Base-by-base conservation (phyloP, 2,113 vertebrate species). In the Centropus unirufus region DNA sequence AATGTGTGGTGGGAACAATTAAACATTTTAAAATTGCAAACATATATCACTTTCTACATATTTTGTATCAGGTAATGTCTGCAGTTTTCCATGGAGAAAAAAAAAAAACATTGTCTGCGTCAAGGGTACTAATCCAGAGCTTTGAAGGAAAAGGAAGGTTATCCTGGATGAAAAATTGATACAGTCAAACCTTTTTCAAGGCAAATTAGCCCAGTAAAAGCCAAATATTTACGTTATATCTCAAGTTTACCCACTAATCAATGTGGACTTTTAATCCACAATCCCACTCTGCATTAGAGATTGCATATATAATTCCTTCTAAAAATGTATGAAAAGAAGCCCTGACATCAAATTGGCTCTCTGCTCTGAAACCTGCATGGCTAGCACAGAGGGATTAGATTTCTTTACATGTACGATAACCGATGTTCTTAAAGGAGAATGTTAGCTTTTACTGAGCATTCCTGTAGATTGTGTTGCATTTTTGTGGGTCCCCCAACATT, bases 181-280 rank as follows among this genome's bases (percentile, higher is more conserved):
- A 83, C 7, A 89, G 78, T 70, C 49, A 77, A 84, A 8, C 58
- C 11, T 11, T 84, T 93, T 78, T 52, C 54, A 78, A 92, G 46
- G 27, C 57, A 91, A 94, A 92, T 87, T 42, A 59, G 11, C 21
- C 47, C 51, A 81, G 29, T 79, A 24, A 94, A 68, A 84, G 18
- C 39, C 26, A 89, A 92, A 92, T 58, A 16, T 4, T 36, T 94
- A 78, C 44, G 96, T 92, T 76, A 22, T 84, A 78, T 80, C 69
- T 95, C 36, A 95, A 58, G 18, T 94, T 96, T 96, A 97, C 87
- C 67, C 36, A 81, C n/a, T 4, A 6, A 64, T 90, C 51, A 9
- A 12, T 90, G 20, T 76, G 79, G 76, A 75, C 8, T 66, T 94
- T 90, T 83, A 94, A 93, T 93, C 87, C 47, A 57, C 58, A 67